Base-by-base conservation (phyloP, 2,113 vertebrate genomes). In the Mellivora capensis region DNA sequence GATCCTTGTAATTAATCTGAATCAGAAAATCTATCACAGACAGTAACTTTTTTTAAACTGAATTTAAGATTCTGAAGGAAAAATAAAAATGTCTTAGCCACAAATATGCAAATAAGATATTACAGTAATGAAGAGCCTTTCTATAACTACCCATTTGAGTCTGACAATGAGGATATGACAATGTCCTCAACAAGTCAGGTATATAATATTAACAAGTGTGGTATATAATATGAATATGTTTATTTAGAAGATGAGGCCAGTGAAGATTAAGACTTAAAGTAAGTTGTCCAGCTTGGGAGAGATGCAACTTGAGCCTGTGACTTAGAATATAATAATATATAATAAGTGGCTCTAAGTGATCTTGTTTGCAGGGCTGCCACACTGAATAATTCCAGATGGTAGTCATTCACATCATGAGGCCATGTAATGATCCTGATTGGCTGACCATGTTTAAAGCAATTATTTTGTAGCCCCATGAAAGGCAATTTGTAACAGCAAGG, bases 1-100 rank as follows among this genome's bases (percentile, higher is more conserved):
- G 44, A 85, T 91, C 23, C 77, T 20, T 80, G 20, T 89, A 96
- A 72, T 87, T 87, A 93, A 90, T 81, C 89, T 54, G 69, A 95
- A 54, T 90, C 76, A 42, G 44, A 79, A 42, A 54, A 17, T 54
- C 13, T 64, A 34, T 59, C 42, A 15, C 29, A 31, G 14, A 37
- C 9, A 11, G 0, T 52, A 25, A 83, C 27, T 52, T 42, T 83
- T 44, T 44, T 42, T 39, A 0, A 27, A 23, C 23, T 13, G 37
- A 87, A 80, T 69, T 91, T 86, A 85, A 82, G 29, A 81, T 84
- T 96, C 87, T 59, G 14, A 85, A 77, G n/a, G 11, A 10, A 91
- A 81, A 57, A 76, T 59, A 0, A 59, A 93, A 93, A 20, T 54
- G 3, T 54, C 42, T 72, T 76, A 57, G 61, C 59, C 4, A 69